Conservation (phyloP, 2,113 vertebrate genomes). For the Nothocercus julius region DNA sequence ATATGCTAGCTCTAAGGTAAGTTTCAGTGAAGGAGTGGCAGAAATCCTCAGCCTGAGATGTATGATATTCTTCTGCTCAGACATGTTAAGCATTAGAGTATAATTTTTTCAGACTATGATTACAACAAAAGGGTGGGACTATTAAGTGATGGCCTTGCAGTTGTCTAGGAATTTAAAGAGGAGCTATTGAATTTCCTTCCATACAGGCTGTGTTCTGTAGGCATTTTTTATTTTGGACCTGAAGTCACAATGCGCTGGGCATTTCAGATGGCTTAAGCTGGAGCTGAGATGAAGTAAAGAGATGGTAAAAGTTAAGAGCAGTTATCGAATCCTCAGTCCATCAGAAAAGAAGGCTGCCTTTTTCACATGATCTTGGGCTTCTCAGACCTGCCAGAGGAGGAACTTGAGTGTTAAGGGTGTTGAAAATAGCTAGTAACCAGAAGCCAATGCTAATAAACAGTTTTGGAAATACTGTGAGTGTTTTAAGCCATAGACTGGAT, state of each 20-base stretch:
- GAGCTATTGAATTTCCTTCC: neutral
- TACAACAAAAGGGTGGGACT: neutral
- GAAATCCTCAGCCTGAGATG: neutral
- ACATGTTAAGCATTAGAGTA: neutral
- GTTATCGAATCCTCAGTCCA: constrained; percentile 43
- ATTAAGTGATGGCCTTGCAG: neutral
- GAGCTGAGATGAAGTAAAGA: constrained; percentile 48
- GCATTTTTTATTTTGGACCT: neutral
- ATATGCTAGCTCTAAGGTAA: neutral
- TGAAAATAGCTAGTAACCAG: constrained; percentile 68
- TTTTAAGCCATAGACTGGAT: constrained; percentile 67
- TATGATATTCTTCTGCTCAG: neutral
- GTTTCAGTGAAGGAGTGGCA: neutral
- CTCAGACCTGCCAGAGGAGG: constrained; percentile 40
- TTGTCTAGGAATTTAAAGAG: neutral
- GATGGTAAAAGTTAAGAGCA: constrained; percentile 12
- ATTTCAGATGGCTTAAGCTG: constrained; percentile 24
- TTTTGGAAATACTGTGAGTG: constrained; percentile 59
- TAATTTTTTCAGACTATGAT: neutral
- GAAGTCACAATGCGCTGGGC: neutral
- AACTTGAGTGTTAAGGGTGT: constrained; percentile 58
- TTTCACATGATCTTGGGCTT: constrained; percentile 30
- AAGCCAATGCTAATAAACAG: constrained; percentile 78
- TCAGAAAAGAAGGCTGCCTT: constrained; percentile 43
- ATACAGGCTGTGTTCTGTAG: neutral